Evolutionary conservation across 2,888 invertebrate genomes (phyloP), one percentile per base, ranked within the genome.

Genomic region (Cantharis rustica): DNA sequence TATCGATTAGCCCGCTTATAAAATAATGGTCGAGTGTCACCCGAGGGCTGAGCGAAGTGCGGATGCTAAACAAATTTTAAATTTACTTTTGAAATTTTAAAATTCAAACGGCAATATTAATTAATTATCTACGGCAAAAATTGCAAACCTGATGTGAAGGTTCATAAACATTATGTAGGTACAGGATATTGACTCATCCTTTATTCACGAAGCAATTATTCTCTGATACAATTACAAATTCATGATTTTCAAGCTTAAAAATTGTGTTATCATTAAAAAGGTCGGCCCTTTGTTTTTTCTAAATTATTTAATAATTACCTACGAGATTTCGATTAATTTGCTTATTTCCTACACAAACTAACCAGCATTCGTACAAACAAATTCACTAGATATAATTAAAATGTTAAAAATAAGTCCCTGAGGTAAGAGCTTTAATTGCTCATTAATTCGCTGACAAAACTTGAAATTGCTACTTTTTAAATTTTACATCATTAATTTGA

Each of bases 151-250:
- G n/a, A 23, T n/a, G 20, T 64, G 20, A 16, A 64, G 15, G 31
- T 69, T 23, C 27, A 31, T n/a, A 64, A 27, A 31, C 69, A 26
- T 69, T 26, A 7, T 7, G 72, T 23, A 23, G 23, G 23, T 68
- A 68, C 68, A 68, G 68, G 66, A 68, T 15, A 72, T 68, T 72
- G 72, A 47, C 68, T 72, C 72, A 72, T 72, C 61, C 73, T 69
- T 73, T 73, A 73, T 73, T 69, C 68, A 73, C 47, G 62, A 66
- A 61, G 73, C 73, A 73, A 73, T 73, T 73, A 73, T 73, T 73
- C 68, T 61, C 26, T 62, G 61, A 27, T 16, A 15, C n/a, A 16
- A 73, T 69, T 47, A 10, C 10, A 73, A 73, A 73, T 69, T 68
- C 62, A 68, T 73, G 16, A 27, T 16, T 73, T 73, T 23, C 61